Conservation (phyloP, 2,888 invertebrate genomes). For the Anoplius nigerrimus region DNA sequence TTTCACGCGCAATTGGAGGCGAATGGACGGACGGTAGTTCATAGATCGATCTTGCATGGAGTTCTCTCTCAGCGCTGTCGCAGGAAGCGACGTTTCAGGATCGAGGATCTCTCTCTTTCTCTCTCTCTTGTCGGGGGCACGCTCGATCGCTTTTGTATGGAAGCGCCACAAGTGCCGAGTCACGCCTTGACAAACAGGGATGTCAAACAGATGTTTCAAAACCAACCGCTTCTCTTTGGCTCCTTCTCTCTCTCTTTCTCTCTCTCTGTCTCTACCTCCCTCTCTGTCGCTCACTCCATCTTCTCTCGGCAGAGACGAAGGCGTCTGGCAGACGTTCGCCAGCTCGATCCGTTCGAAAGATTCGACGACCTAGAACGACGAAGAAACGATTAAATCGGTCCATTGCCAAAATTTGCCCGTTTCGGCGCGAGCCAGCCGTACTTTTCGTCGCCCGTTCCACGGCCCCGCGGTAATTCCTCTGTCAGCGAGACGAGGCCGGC, state of each 20-base stretch:
- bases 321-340: too few species aligned
- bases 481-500: too few species aligned
- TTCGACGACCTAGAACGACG: background rate
- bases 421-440: too few species aligned
- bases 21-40: constrained; percentile 60
- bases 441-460: too few species aligned
- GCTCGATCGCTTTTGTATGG: constrained; percentile 63
- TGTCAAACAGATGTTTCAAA: constrained; percentile 74
- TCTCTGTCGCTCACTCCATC: constrained; percentile 28
- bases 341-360: too few species aligned
- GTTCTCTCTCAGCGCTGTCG: constrained; percentile 55
- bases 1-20: constrained; percentile 73
- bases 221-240: constrained; percentile 43
- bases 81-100: constrained; percentile 38
- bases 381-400: background rate
- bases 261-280: too few species aligned
- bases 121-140: constrained; percentile 22
- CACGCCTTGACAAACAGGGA: constrained; percentile 75
- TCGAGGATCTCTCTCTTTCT: constrained; percentile 5
- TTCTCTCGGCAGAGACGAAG: too few species aligned
- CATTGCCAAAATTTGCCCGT: too few species aligned
- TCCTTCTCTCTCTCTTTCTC: constrained; percentile 40
- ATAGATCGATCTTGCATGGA: constrained; percentile 70
- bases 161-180: constrained; percentile 73
- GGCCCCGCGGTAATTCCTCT: too few species aligned